These are phyloP conservation scores for Opisthograptis luteolata DNA, from an alignment of 2,888 invertebrate species.

Conservation along the genomic window DNA sequence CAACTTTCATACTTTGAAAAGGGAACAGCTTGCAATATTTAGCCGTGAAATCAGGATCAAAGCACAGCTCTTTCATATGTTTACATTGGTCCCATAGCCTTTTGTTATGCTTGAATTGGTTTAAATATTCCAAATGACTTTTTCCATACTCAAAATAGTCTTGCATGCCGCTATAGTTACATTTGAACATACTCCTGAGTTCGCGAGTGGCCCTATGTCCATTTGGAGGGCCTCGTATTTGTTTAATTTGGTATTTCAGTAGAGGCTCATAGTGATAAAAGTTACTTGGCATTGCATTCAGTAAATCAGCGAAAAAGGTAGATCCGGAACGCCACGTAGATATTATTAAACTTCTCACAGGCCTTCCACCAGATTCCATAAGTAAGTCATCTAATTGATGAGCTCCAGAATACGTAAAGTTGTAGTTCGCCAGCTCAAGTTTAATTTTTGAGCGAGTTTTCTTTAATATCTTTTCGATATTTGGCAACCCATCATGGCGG, in stretches of 20 bases:
- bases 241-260: constrained; percentile 91
- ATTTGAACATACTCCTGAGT: constrained; percentile 89
- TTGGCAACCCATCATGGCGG: constrained; percentile 62
- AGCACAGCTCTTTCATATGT: constrained; percentile 77
- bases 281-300: constrained; percentile 93
- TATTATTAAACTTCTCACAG: constrained; percentile 90
- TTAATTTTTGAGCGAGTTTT: constrained; percentile 66
- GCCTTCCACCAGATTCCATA: constrained; percentile 88
- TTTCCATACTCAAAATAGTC: constrained; percentile 91
- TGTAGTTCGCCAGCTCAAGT: constrained; percentile 67
- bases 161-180: constrained; percentile 89
- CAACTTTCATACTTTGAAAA: constrained; percentile 95
- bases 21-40: constrained; percentile 93
- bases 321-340: constrained; percentile 96
- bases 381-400: constrained; percentile 87
- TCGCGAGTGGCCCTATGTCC: constrained; percentile 87
- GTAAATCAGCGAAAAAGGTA: constrained; percentile 93
- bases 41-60: constrained; percentile 86
- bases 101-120: constrained; percentile 92
- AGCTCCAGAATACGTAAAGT: constrained; percentile 64
- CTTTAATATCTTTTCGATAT: constrained; percentile 66
- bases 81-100: constrained; percentile 93
- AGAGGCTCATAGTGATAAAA: constrained; percentile 96
- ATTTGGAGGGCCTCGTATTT: constrained; percentile 90
- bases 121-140: constrained; percentile 84